Evolutionary conservation across 2,113 vertebrate genomes (phyloP).

Genomic region (Oncorhynchus nerka): DNA sequence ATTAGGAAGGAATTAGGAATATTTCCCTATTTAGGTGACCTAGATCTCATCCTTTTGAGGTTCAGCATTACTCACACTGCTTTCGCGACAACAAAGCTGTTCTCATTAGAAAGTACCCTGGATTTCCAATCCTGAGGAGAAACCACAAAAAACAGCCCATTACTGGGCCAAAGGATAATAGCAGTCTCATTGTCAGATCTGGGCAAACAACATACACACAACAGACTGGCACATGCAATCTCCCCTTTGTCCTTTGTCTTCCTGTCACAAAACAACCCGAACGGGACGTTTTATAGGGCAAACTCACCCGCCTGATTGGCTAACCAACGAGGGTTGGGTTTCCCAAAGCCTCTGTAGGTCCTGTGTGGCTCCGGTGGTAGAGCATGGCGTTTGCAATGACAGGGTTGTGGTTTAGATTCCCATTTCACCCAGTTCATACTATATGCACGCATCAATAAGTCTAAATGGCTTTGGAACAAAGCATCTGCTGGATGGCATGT

Average conservation of each 20-base stretch:
- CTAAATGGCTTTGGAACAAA: too few relatives aligned
- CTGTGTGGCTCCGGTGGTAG: too few relatives aligned
- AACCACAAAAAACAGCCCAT: slow-evolving; percentile 15
- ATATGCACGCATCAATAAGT: too few relatives aligned
- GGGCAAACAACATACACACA: slow-evolving; percentile 18
- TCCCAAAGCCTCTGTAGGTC: too few relatives aligned
- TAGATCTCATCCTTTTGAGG: slow-evolving; percentile 23
- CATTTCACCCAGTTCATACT: too few relatives aligned
- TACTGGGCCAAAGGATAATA: slow-evolving; percentile 1
- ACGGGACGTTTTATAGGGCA: slow-evolving; percentile 23
- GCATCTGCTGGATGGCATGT: too few relatives aligned
- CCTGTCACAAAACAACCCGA: background rate
- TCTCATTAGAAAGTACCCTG: slow-evolving; percentile 23
- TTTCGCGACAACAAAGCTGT: slow-evolving; percentile 16
- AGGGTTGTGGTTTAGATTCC: too few relatives aligned
- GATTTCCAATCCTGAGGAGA: slow-evolving; percentile 13
- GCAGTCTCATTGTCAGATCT: background rate
- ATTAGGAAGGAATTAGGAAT: too few relatives aligned
- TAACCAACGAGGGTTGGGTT: slow-evolving; percentile 1
- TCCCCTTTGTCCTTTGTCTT: slow-evolving; percentile 21
- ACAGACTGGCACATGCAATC: slow-evolving; percentile 15
- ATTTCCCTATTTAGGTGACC: slow-evolving; percentile 12
- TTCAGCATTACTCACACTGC: slow-evolving; percentile 19
- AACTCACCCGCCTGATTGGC: slow-evolving; percentile 4
- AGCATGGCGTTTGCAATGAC: too few relatives aligned